Base-by-base conservation (phyloP, 1,140 invertebrate genomes). In the Conus betulinus region DNA sequence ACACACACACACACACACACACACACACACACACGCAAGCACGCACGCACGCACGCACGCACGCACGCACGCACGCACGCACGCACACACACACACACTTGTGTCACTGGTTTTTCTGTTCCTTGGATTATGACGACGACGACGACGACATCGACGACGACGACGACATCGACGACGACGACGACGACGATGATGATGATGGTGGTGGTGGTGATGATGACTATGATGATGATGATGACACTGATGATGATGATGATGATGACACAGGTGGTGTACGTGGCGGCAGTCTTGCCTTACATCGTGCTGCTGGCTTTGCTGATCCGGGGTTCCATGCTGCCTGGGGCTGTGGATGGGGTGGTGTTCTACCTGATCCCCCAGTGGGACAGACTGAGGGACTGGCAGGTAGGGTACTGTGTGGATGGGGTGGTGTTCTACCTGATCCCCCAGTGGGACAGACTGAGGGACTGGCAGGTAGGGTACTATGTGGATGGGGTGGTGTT, bases 281-380 rank as follows among this genome's bases (percentile, higher is more conserved):
- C 95, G 11, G 96, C 95, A 11, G 94, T 94, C 7, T 91, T 94
- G 53, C 95, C 96, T 1, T 96, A 96, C 89, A 84, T 96, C 11
- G 93, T 96, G 90, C 91, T 96, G 13, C 92, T 95, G 76, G 92
- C 92, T 84, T 89, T 96, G 57, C 91, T 96, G 11, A 92, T 96
- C 63, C 91, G 95, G 79, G 94, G 95, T 63, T 87, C 93, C 52
- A 94, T 94, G 8, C 74, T 96, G 74, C 93, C 93, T 11, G 95
- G 95, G 2, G 95, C 95, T 27, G 89, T 90, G 53, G 85, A 93
- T 7, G 95, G 95, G 25, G 88, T 93, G 39, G 39, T 39, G 3
- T 39, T 39, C 39, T 39, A 39, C 39, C 39, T 39, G 39, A 39
- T 39, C 0, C 39, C 39, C 39, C 39, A 39, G 39, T 39, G 39